Base-by-base conservation (phyloP, 2,113 vertebrate species). In the Sinocyclocheilus anophthalmus region DNA sequence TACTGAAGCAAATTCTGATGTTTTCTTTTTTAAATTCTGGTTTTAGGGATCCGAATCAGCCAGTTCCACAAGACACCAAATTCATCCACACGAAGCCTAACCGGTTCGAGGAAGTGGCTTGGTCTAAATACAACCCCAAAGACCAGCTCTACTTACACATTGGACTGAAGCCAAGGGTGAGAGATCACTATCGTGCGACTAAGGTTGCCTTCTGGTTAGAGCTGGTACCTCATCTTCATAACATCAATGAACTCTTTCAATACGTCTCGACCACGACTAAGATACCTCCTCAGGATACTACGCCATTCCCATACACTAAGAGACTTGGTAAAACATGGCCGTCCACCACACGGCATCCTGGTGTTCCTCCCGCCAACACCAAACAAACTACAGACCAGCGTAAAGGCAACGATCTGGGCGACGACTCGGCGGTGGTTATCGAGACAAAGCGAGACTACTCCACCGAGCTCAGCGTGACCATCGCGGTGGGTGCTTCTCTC, bases 191-290 rank as follows among this genome's bases (percentile, higher is more conserved):
- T 87, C 94, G 98, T 0, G 98, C 98, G 2, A 98, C 98, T 12
- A 99, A 99, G 89, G 98, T 99, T 0, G 98, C 98, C 0, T 99
- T 99, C 93, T 99, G 98, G 98, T 85, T 99, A 77, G 98, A 99
- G 57, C 94, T 99, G 0, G 98, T 99, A 0, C 98, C 98, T 0
- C 98, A 98, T 70, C 92, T 99, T 70, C 98, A 99, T 92, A 98
- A 97, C 87, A 92, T 99, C 33, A 97, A 98, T 22, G 98, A 98
- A 89, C 96, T 98, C 26, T 97, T 98, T 89, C 97, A 97, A 14
- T 99, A 99, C 0, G 96, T 98, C 0, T 98, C 97, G 11, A 98
- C 98, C 0, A 99, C 98, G 45, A 99, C 98, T 3, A 98, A 98
- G 91, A 97, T 98, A 0, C 98, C 98, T 0, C 97, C 97, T 0